Percentiles rank a stretch among this genome's conserved stretches.
phyloP scores from a whole-genome alignment of 2,888 invertebrate genomes.

The Leptogaster cylindrica region DNA sequence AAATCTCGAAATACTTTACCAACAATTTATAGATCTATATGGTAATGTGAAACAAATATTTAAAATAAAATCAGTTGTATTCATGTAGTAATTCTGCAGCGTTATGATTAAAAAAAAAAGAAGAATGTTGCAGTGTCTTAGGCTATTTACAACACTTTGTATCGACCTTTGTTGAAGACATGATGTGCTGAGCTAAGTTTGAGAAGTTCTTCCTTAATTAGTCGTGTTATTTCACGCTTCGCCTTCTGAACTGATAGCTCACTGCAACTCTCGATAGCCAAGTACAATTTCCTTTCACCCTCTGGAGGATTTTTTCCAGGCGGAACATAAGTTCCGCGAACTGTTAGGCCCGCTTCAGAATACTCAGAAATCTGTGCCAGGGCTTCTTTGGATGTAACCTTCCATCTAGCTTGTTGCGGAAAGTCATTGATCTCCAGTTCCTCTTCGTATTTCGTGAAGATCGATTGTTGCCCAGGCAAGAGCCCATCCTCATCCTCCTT shows the following conservation, averaged over 20 bases:
- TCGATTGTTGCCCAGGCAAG: conserved; percentile 72
- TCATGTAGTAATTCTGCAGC: too few species aligned
- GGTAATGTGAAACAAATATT: too few species aligned
- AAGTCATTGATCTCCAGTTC: conserved; percentile 99
- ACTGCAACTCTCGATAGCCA: conserved; percentile 98
- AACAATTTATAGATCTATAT: too few species aligned
- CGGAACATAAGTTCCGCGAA: conserved; percentile 94
- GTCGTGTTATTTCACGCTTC: conserved; percentile 94
- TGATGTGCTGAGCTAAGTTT: conserved; percentile 88
- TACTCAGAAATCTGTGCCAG: conserved; percentile 98
- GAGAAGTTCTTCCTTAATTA: conserved; percentile 97
- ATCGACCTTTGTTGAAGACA: conserved; percentile 88
- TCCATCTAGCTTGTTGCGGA: conserved; percentile 98
- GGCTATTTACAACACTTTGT: conserved; percentile 81
- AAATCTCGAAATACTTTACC: too few species aligned
- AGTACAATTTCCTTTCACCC: conserved; percentile 92
- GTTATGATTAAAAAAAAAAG: too few species aligned
- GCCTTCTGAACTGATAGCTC: conserved; percentile 96
- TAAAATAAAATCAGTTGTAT: too few species aligned
- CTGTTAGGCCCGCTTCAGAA: conserved; percentile 98
- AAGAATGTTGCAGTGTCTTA: background rate
- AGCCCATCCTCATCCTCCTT: conserved; percentile 78
- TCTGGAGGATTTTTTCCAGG: conserved; percentile 89
- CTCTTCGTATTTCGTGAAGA: conserved; percentile 94
- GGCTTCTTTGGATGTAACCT: conserved; percentile 98